Evolutionary conservation across 1,140 invertebrate species (phyloP), one percentile per base, ranked within the genome.

Genomic region (Caenorhabditis tropicalis): DNA sequence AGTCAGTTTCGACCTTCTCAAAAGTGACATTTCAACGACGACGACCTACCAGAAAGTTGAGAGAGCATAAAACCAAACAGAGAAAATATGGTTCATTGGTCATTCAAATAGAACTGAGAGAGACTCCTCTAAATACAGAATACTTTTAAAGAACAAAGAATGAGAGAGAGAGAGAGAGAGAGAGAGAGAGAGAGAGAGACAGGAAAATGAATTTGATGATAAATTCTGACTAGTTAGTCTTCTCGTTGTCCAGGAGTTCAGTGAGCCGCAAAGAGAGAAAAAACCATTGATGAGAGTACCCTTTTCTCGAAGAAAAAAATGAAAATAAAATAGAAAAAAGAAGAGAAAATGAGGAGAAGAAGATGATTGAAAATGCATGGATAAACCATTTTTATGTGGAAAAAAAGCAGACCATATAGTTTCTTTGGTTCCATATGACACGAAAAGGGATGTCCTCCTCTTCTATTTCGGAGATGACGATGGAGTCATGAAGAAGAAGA

Each of bases 191-290:
- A n/a, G n/a, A n/a, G n/a, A n/a, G n/a, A n/a, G n/a, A n/a, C n/a
- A 56, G 15, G 19, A 15, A 65, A 24, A 60, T 1, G 15, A 58
- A 7, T 58, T 27, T 19, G 12, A 65, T 65, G 58, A 65, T 65
- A 65, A 33, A 65, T 65, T 65, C 58, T 65, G 58, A 65, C 58
- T 65, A 65, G 58, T 65, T 65, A 33, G 53, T 56, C 53, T 56
- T 9, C 29, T n/a, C 10, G 19, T 7, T 2, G 53, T n/a, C n/a
- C n/a, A 58, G 21, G 19, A n/a, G 49, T 21, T 58, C 27, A 58
- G 1, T 58, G 60, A 27, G n/a, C 31, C 15, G 19, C 16, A 9
- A 19, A 24, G 39, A 70, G 39, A 24, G 19, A 19, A 36, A 36
- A 36, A 9, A n/a, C n/a, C n/a, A n/a, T n/a, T n/a, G n/a, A n/a